These are phyloP conservation scores for honey bee (Apis mellifera) DNA, from an alignment of 1,140 invertebrate genomes.

Conservation along the genomic window Amel_HAv3.1 CM009939.2:9383501-9384000, in stretches of 20 bases:
- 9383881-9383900: neutral
- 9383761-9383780: neutral
- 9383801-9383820: neutral
- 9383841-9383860: neutral
- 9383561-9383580: neutral
- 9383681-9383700: neutral
- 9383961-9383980: neutral
- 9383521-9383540: constrained; percentile 26
- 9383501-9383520: constrained; percentile 23
- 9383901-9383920: neutral
- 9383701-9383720: neutral
- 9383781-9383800: too few species aligned
- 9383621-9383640: neutral
- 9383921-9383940: neutral
- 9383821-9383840: too few species aligned
- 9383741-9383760: neutral
- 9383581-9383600: constrained; percentile 36
- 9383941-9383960: neutral
- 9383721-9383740: neutral
- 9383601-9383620: constrained; percentile 45
- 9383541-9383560: neutral
- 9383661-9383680: neutral
- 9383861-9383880: neutral
- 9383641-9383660: neutral
- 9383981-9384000: neutral